Percentiles rank a stretch among this genome's conserved stretches.
Conservation (phyloP, 64 coral and sea anemone genomes). For the Stichodactyla mertensii region DNA sequence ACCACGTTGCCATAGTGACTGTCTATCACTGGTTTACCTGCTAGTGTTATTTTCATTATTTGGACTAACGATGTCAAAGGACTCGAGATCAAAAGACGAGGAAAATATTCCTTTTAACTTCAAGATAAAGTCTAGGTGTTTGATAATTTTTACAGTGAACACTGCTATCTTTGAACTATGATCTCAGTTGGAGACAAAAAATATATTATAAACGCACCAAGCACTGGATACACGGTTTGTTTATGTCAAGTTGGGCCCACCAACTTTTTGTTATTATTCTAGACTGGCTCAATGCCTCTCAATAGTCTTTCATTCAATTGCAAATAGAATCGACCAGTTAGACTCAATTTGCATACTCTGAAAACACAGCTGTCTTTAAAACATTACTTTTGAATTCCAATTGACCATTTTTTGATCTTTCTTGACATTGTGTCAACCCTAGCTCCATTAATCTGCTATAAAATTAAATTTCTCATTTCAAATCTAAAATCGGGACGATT, state of each 20-base stretch:
- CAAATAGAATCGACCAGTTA: background rate
- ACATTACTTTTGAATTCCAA: background rate
- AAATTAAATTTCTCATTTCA: background rate
- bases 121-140: background rate
- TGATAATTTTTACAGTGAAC: background rate
- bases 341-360: slow-evolving; percentile 1
- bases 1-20: background rate
- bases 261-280: background rate
- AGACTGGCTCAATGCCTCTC: background rate
- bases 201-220: background rate
- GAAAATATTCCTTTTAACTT: background rate
- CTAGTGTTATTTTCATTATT: slow-evolving; percentile 3
- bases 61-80: background rate
- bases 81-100: background rate
- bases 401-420: background rate
- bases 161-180: background rate
- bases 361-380: slow-evolving; percentile 1
- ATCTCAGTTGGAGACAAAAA: background rate
- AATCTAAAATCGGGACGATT: background rate
- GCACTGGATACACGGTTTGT: background rate
- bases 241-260: background rate
- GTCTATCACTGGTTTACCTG: slow-evolving; percentile 8
- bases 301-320: background rate
- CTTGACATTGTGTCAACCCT: background rate
- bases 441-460: background rate